Conservation (phyloP, 2,113 vertebrate species). For the Colinus virginianus region DNA sequence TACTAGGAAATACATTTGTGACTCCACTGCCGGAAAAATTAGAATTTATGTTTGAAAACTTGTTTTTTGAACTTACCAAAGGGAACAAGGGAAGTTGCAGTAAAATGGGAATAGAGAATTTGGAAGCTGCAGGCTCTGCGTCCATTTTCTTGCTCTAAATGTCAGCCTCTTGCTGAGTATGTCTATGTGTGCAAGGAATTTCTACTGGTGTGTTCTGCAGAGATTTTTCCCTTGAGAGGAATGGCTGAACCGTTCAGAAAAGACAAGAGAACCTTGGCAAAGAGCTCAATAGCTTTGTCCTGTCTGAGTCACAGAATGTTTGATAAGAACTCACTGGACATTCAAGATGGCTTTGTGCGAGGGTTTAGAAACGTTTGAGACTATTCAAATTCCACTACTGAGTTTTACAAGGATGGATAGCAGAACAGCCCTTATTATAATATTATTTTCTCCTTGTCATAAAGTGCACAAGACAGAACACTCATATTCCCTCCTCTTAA, state of each 20-base stretch:
- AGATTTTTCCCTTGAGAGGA: conserved; percentile 18
- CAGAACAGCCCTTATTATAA: not conserved
- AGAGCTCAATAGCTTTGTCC: not conserved
- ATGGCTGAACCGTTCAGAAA: not conserved
- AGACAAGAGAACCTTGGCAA: conserved; percentile 10
- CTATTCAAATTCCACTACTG: not conserved
- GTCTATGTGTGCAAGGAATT: not conserved
- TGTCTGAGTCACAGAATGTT: not conserved
- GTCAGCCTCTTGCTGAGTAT: not conserved
- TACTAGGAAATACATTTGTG: not conserved
- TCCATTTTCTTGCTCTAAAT: not conserved
- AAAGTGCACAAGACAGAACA: not conserved
- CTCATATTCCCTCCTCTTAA: not conserved
- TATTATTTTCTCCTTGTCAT: not conserved
- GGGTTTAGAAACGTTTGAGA: not conserved
- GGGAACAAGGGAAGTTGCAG: not conserved
- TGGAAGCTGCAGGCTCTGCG: not conserved
- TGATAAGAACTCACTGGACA: not conserved
- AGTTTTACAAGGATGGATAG: not conserved
- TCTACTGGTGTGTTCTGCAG: not conserved
- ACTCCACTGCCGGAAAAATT: not conserved
- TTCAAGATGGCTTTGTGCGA: not conserved
- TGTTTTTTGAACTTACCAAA: not conserved
- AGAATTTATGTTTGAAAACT: not conserved
- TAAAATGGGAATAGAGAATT: not conserved